Evolutionary conservation across 2,113 vertebrate species (phyloP), one percentile per base, ranked within the genome.

Genomic region (Daphoenositta chrysoptera): DNA sequence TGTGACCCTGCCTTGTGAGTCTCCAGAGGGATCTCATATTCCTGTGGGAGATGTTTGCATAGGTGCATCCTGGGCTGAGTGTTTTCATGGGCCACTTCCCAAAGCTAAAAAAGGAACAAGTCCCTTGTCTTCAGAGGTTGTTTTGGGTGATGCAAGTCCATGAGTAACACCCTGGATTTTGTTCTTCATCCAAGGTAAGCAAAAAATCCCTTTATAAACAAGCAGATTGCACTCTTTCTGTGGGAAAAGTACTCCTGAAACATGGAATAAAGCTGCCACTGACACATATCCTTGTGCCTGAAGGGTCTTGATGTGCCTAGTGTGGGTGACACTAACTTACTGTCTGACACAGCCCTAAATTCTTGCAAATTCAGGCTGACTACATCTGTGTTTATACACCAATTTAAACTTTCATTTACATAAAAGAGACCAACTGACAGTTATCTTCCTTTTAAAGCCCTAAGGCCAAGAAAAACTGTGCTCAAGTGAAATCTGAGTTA

Each of bases 41-140:
- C 66, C 45, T 45, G 42, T 35, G 88, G 87, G 70, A 94, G 84
- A 53, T 83, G 53, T 87, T 95, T 93, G 90, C 50, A 11, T 56
- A 45, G 84, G 50, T 87, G 66, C 54, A 76, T 88, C 47, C 66
- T 65, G 58, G 17, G 18, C 42, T 82, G 65, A 64, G 39, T 45
- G 7, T 65, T 89, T 85, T 83, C 75, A 50, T 30, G 50, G 66
- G 31, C 40, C n/a, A 45, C 21, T 84, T 94, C 47, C 61, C 83
- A 82, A 75, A 60, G 72, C 44, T 45, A 42, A 66, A 93, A 72
- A 60, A n/a, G 56, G 31, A 79, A 77, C 48, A 45, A 61, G 33
- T 61, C 70, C 45, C 14, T 54, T 93, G 70, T 65, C n/a, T 94
- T 91, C 70, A 82, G 53, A 44, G 21, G 1, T 76, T 61, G 65